phyloP scores from a whole-genome alignment of 2,113 vertebrate species.

The Pseudorhombus dupliciocellatus region DNA sequence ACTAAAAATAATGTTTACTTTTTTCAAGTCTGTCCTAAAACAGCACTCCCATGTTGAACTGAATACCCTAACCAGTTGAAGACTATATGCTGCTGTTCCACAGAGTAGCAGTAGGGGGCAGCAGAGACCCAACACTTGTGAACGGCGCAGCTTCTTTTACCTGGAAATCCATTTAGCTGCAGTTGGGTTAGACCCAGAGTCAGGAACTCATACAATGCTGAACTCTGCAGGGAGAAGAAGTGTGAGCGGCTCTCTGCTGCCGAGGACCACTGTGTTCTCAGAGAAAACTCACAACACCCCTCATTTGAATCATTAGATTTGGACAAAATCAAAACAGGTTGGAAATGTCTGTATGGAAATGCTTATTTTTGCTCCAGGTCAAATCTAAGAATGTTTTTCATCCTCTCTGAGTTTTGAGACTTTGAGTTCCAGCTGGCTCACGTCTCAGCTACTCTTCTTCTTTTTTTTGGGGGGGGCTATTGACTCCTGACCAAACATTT shows the following conservation, averaged over 20 bases:
- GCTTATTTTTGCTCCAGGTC: neutral
- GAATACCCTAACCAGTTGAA: neutral
- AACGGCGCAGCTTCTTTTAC: neutral
- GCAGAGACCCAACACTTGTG: slow-evolving; percentile 19
- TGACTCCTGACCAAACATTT: slow-evolving; percentile 40
- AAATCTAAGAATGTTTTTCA: neutral
- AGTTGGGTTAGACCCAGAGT: slow-evolving; percentile 30
- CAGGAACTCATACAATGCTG: neutral
- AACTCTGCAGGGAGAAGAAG: slow-evolving; percentile 17
- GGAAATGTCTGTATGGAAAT: neutral
- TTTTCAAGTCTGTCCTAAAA: too few relatives aligned
- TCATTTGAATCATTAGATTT: neutral
- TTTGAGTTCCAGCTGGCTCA: slow-evolving; percentile 16
- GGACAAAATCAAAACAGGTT: neutral
- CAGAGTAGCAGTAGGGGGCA: slow-evolving; percentile 46
- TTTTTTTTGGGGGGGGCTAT: neutral
- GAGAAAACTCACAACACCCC: neutral
- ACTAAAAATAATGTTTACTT: too few relatives aligned
- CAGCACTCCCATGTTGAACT: neutral
- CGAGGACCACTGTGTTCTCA: slow-evolving; percentile 14
- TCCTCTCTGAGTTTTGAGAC: neutral
- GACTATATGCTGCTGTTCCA: neutral
- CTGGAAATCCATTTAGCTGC: slow-evolving; percentile 33
- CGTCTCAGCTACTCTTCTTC: neutral
- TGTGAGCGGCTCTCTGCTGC: slow-evolving; percentile 12